Percentiles rank a stretch among this genome's conserved stretches.
phyloP scores from a whole-genome alignment of 2,113 vertebrate species.

The Stegostoma tigrinum region DNA sequence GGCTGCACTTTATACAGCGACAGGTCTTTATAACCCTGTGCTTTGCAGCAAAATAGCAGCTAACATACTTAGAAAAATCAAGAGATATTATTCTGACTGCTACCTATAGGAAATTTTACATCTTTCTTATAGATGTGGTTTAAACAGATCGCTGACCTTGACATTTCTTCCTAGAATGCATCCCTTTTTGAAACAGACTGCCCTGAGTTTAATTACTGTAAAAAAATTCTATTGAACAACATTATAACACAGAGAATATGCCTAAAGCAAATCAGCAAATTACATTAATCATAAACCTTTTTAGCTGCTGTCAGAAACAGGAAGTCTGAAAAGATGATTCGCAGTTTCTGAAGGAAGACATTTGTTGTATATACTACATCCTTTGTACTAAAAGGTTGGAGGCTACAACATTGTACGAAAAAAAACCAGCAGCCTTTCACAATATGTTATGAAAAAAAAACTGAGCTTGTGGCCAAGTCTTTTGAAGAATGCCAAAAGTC shows the following conservation, averaged over 20 bases:
- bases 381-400: slow-evolving; percentile 36
- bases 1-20: neutral
- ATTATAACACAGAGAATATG: slow-evolving; percentile 31
- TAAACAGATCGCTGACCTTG: slow-evolving; percentile 19
- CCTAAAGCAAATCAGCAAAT: slow-evolving; percentile 35
- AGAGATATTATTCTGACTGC: slow-evolving; percentile 7
- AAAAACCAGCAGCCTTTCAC: slow-evolving; percentile 30
- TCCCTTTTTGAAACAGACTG: slow-evolving; percentile 10
- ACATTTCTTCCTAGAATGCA: slow-evolving; percentile 9
- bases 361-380: slow-evolving; percentile 35
- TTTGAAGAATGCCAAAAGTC: slow-evolving; percentile 38
- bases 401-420: slow-evolving; percentile 28
- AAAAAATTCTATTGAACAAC: slow-evolving; percentile 21
- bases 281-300: slow-evolving; percentile 32
- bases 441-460: slow-evolving; percentile 33
- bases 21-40: neutral
- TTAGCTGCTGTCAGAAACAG: slow-evolving; percentile 36
- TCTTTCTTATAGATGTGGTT: slow-evolving; percentile 22
- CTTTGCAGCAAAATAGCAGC: slow-evolving; percentile 10
- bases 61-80: slow-evolving; percentile 4
- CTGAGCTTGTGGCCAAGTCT: slow-evolving; percentile 35
- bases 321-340: slow-evolving; percentile 37
- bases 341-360: slow-evolving; percentile 37
- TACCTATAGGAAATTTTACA: slow-evolving; percentile 18
- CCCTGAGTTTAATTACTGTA: slow-evolving; percentile 32